Evolutionary conservation across 2,113 vertebrate species (phyloP).

Genomic region (Zosterops hypoxanthus): DNA sequence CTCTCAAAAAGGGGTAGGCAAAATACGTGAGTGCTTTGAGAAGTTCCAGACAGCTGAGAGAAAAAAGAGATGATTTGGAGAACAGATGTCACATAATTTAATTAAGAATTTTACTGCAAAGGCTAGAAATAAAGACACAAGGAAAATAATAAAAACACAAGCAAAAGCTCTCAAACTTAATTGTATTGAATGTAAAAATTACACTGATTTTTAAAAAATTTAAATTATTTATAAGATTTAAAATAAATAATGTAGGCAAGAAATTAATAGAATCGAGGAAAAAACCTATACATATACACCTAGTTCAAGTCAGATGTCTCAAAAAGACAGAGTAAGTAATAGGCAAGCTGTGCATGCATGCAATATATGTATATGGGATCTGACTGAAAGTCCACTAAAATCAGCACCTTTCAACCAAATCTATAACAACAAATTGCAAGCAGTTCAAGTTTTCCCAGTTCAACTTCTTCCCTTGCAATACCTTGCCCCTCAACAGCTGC

Average conservation of each 20-base stretch:
- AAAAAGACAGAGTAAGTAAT: neutral
- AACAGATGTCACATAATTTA: neutral
- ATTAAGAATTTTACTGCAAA: neutral
- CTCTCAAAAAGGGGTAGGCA: neutral
- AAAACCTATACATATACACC: neutral
- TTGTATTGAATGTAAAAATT: neutral
- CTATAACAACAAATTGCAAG: neutral
- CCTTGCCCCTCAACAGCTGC: neutral
- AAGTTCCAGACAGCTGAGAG: neutral
- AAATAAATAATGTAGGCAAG: neutral
- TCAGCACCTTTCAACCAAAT: neutral
- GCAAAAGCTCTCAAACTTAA: neutral
- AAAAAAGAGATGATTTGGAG: neutral
- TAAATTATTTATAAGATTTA: neutral
- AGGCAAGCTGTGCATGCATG: neutral
- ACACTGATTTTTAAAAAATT: neutral
- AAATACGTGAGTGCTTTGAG: neutral
- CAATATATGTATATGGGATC: neutral
- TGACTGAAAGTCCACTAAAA: neutral
- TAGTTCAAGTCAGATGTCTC: neutral
- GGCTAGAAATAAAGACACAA: neutral
- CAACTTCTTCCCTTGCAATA: neutral
- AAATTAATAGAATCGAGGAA: neutral
- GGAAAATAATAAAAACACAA: neutral
- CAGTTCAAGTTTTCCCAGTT: neutral